Conservation (phyloP, 2,888 invertebrate genomes). For the Clusia tigrina region DNA sequence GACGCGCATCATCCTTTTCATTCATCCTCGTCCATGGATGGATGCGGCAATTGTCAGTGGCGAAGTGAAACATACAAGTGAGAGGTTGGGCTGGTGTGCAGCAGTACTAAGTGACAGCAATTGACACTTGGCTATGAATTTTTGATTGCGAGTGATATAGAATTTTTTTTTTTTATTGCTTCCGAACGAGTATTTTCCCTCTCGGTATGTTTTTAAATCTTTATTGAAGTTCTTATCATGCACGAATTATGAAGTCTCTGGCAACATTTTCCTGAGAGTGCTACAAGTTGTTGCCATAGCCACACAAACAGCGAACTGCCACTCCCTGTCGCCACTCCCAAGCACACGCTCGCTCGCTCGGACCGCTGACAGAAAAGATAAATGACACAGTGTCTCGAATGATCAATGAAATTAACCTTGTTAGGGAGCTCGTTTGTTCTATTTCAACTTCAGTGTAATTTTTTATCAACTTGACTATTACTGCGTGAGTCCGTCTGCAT, state of each 20-base stretch:
- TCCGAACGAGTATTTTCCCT: neutral
- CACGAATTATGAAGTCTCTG: neutral
- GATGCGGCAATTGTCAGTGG: neutral
- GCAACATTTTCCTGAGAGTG: neutral
- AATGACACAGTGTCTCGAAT: constrained; percentile 51
- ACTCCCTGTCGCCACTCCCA: neutral
- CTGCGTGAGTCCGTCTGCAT: too few relatives aligned
- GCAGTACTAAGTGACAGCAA: constrained; percentile 38
- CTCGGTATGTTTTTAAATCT: neutral
- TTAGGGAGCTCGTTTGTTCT: constrained; percentile 55
- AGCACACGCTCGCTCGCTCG: neutral
- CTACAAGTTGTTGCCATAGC: neutral
- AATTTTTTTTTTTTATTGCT: neutral
- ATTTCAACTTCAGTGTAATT: constrained; percentile 44
- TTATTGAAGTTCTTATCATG: neutral
- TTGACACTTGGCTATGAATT: constrained; percentile 60
- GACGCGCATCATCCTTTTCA: constrained; percentile 17
- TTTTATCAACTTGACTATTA: constrained; percentile 24
- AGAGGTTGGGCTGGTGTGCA: constrained; percentile 12
- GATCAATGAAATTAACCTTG: constrained; percentile 63
- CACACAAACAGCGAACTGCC: neutral
- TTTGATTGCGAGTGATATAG: constrained; percentile 52
- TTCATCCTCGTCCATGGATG: constrained; percentile 10
- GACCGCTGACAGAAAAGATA: constrained; percentile 55
- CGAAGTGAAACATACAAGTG: too few relatives aligned